These are phyloP conservation scores for Dromococcyx pavoninus DNA, from an alignment of 2,797 vertebrate genomes.

Conservation along the genomic window DNA sequence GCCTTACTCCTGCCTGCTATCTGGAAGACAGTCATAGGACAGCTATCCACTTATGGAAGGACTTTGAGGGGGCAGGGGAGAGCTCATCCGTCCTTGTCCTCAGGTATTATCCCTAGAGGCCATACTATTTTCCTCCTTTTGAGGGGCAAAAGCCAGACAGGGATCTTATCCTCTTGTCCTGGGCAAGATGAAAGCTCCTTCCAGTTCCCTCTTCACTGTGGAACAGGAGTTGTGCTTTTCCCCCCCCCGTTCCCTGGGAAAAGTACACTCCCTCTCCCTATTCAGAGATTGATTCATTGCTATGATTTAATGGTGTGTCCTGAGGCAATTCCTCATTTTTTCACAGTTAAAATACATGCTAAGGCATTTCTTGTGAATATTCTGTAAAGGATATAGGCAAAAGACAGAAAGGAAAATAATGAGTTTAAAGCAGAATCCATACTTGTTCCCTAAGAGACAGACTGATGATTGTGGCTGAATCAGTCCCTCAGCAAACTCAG, in stretches of 20 bases:
- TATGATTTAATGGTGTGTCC: background rate
- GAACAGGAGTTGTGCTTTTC: background rate
- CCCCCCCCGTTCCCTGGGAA: background rate
- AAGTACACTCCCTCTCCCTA: background rate
- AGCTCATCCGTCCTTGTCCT: background rate
- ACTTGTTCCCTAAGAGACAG: background rate
- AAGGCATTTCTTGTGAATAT: background rate
- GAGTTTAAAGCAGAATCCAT: background rate
- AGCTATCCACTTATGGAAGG: background rate
- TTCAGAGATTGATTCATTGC: background rate
- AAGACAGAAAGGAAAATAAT: background rate
- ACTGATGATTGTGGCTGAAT: background rate
- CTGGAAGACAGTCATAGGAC: background rate
- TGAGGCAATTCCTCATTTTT: background rate
- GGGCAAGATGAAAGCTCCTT: background rate
- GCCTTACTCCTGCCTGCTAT: background rate
- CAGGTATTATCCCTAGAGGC: background rate
- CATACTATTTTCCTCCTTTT: background rate
- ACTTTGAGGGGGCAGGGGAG: background rate
- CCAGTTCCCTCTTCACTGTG: background rate
- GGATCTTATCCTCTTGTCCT: background rate
- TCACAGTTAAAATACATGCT: background rate
- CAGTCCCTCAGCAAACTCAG: background rate
- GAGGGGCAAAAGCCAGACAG: background rate
- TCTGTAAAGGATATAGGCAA: background rate